Evolutionary conservation across 2,888 invertebrate species (phyloP), one percentile per base, ranked within the genome.

Genomic region (Macrophya alboannulata): DNA sequence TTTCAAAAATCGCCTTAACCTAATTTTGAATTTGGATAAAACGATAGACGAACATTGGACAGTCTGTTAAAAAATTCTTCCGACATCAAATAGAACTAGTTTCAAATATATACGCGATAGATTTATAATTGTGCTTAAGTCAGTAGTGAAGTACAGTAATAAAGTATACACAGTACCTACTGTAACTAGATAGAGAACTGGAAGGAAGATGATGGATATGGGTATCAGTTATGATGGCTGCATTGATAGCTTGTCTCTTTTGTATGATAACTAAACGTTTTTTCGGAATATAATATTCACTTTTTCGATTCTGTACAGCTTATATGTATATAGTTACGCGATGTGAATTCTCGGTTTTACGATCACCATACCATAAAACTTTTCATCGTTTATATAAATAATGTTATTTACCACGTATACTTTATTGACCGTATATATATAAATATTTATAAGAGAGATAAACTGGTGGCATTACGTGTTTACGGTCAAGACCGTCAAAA

Each of bases 341-440:
- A n/a, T 51, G 21, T 25, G 51, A 21, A 15, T 17, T 21, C 76
- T 31, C 31, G 31, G 37, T 17, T 59, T 79, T n/a, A 79, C 37
- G 55, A 21, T 79, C 9, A 31, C 31, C 31, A 8, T 40, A 17
- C 37, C 59, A 55, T 55, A 79, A 55, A 79, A 79, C 21, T 25
- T 79, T 79, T 37, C 79, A 79, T 55, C 79, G 79, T 21, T 51
- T 59, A 79, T 59, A 79, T 55, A 79, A 55, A 59, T 79, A 12
- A 55, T 59, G 51, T 40, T 55, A 76, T 76, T 48, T 48, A 76
- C 48, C 48, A 48, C 25, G n/a, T 74, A 21, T 12, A 55, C 55
- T 68, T 37, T 68, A 37, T 68, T 68, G 15, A 37, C 15, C 68
- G 68, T 68, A 48, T 45, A 15, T 25, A 48, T 21, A 31, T 76